Evolutionary conservation across 2,797 vertebrate species (phyloP), one percentile per base, ranked within the genome.

Genomic region (Anableps anableps): DNA sequence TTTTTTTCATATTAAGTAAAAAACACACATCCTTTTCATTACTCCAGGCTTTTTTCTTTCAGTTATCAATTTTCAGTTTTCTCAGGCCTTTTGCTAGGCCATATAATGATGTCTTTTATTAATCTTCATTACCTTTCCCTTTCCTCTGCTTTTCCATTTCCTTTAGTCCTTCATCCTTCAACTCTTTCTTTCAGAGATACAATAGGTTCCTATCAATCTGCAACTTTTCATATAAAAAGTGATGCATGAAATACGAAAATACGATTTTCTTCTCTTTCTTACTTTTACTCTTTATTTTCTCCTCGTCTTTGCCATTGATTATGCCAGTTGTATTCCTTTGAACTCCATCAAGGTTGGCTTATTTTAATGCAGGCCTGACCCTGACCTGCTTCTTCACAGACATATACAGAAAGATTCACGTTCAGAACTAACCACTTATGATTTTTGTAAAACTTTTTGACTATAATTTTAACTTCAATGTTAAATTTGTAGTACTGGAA

Each of bases 361-460:
- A 86, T 91, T 89, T 80, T 83, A 80, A 92, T 88, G 83, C 86
- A 83, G 85, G 55, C 82, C 80, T 81, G 58, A 83, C 68, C 74
- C 82, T 92, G 90, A 91, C 91, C 92, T 91, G 91, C 91, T 93
- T 94, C 76, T 87, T 11, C 76, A 41, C 14, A 5, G 2, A 80
- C 75, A 74, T 34, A 74, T 38, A 45, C 47, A 53, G 34, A 71
- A 34, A 19, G 45, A 72, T 64, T 50, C 73, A 79, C 73, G 53
- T 64, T 72, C 36, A 78, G n/a, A 53, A 50, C 47, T 86, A 84
- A 74, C 60, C 58, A 80, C 58, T 81, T 81, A 48, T 80, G 58
- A 78, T 86, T 72, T 79, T 80, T 83, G 73, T 53, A 74, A 62
- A 74, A 64, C 1, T 34, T 17, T 74, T 66, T 76, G 73, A 78